Percentiles rank a stretch among this genome's conserved stretches.
Evolutionary conservation across 1,140 invertebrate species (phyloP).

Genomic region (Telenomus remus): DNA sequence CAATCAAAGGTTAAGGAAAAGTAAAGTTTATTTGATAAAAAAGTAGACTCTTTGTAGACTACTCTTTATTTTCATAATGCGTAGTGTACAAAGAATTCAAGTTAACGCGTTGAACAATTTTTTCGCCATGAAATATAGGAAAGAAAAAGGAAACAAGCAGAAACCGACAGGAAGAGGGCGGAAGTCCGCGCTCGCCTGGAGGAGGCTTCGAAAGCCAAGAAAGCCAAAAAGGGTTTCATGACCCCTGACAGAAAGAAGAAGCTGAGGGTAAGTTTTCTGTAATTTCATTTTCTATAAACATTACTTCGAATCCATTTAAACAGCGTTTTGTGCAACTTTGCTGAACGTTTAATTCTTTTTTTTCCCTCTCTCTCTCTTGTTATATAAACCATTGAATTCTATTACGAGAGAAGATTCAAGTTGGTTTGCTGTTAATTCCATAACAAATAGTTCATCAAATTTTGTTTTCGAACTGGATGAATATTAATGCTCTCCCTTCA

Average conservation of each 20-base stretch:
- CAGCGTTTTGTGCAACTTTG: no score
- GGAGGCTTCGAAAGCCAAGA: conserved; percentile 95
- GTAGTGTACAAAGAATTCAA: conserved; percentile 30
- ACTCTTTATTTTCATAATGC: not conserved
- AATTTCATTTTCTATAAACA: not conserved
- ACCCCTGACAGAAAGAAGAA: conserved; percentile 99
- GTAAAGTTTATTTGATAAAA: no score
- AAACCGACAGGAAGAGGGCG: conserved; percentile 95
- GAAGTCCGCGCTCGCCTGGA: conserved; percentile 97
- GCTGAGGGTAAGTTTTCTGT: conserved; percentile 86
- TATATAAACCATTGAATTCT: no score
- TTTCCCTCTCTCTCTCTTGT: no score
- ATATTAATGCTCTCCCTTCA: no score
- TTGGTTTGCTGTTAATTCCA: no score
- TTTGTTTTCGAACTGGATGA: no score
- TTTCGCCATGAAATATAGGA: conserved; percentile 77
- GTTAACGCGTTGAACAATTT: conserved; percentile 34
- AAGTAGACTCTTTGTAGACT: no score
- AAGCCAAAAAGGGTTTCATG: conserved; percentile 99
- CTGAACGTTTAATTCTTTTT: no score
- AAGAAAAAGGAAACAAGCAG: conserved; percentile 95
- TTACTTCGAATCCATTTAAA: not conserved
- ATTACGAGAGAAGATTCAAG: no score
- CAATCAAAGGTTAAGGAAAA: no score
- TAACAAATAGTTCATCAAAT: no score